A percentile compares a stretch with the other conserved stretches of the same genome.
Conservation (phyloP, 2,113 vertebrate species). For the Phalacrocorax aristotelis region DNA sequence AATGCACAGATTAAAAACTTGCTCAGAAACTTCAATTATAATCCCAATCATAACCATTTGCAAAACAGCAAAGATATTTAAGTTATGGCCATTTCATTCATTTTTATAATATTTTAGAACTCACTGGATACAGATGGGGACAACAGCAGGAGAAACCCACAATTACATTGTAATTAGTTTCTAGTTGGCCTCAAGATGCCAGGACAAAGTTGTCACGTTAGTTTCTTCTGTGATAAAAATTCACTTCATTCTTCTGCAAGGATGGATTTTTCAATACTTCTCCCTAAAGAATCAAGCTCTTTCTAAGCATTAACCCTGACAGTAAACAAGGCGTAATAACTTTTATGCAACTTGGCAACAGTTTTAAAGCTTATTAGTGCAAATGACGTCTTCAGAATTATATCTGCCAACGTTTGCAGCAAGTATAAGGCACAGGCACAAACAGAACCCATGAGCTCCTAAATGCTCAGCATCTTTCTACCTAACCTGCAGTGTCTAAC, state of each 20-base stretch:
- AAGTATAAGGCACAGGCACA: not conserved
- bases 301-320: not conserved
- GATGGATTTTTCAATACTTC: not conserved
- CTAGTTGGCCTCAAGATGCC: not conserved
- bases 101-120: not conserved
- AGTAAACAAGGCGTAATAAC: constrained; percentile 15
- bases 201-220: not conserved
- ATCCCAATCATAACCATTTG: not conserved
- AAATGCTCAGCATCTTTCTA: not conserved
- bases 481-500: not conserved
- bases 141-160: not conserved
- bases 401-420: not conserved
- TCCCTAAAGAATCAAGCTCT: not conserved
- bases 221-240: not conserved
- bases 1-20: not conserved
- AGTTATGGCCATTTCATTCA: not conserved
- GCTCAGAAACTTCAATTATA: not conserved
- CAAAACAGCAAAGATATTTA: not conserved
- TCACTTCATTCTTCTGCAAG: constrained; percentile 25
- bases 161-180: not conserved
- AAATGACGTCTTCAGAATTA: not conserved
- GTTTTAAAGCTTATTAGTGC: not conserved
- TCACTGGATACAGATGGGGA: not conserved
- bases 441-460: not conserved
- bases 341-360: not conserved